Conservation (phyloP, 1,140 invertebrate species). For the Drosophila obscura region DNA sequence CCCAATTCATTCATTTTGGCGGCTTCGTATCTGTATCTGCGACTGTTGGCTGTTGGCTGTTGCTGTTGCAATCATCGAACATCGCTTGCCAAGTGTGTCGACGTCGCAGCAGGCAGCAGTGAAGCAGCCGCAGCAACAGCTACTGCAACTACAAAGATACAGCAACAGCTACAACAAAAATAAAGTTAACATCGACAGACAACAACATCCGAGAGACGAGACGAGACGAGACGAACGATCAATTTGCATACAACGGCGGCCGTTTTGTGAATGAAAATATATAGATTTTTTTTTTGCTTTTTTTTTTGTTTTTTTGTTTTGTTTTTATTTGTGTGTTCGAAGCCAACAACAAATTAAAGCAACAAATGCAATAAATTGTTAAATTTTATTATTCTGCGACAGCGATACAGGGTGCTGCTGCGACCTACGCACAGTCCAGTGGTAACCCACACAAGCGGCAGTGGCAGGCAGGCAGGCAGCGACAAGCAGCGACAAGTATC, state of each 20-base stretch:
- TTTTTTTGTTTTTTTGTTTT: conserved; percentile 23
- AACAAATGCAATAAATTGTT: conserved; percentile 81
- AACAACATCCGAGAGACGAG: conserved; percentile 17
- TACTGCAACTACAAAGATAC: conserved; percentile 1
- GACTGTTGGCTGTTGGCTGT: conserved; percentile 49
- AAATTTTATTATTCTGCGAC: conserved; percentile 75
- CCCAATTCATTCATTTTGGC: conserved; percentile 64
- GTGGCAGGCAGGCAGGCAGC: conserved; percentile 16
- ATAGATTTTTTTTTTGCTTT: conserved; percentile 11
- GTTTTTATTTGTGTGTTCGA: conserved; percentile 45
- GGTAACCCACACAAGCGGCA: conserved; percentile 43
- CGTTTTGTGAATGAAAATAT: conserved; percentile 79
- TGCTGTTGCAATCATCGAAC: conserved; percentile 71
- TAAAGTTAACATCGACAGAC: conserved; percentile 53
- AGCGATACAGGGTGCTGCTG: conserved; percentile 61
- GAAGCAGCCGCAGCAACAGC: conserved; percentile 24
- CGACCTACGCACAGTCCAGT: conserved; percentile 66
- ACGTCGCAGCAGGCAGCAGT: conserved; percentile 21
- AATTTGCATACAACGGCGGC: conserved; percentile 77
- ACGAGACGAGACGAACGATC: conserved; percentile 42
- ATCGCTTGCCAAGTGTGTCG: conserved; percentile 78
- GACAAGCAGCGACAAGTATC: conserved; percentile 68
- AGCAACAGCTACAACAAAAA: conserved; percentile 22
- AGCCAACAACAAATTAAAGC: conserved; percentile 76
- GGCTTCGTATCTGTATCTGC: conserved; percentile 11